Percentiles rank a stretch among this genome's conserved stretches.
Evolutionary conservation across 2,113 vertebrate genomes (phyloP).

Genomic region (Tauraco erythrolophus): DNA sequence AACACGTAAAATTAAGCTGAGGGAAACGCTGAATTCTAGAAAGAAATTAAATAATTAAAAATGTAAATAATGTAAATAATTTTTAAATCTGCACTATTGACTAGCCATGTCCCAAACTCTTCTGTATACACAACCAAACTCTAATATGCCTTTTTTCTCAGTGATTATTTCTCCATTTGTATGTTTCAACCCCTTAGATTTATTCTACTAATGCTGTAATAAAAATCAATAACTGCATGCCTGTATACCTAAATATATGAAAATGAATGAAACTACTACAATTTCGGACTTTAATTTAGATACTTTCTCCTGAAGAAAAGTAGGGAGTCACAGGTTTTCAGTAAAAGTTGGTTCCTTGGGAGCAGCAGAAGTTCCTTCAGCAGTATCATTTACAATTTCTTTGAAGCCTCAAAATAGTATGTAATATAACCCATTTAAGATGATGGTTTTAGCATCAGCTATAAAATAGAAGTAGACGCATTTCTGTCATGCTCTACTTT

Average conservation of each 20-base stretch:
- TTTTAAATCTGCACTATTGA: background rate
- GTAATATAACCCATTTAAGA: background rate
- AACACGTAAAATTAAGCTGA: background rate
- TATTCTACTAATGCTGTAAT: background rate
- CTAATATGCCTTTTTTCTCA: background rate
- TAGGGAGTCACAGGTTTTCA: background rate
- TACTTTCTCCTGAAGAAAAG: background rate
- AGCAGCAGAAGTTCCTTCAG: background rate
- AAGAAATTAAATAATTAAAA: background rate
- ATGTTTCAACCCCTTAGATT: background rate
- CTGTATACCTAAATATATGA: background rate
- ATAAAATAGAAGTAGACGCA: background rate
- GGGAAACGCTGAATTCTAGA: background rate
- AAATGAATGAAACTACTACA: background rate
- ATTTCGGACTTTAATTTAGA: background rate
- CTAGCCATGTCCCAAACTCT: background rate
- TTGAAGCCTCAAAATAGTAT: background rate
- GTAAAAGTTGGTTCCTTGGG: background rate
- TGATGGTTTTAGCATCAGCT: background rate
- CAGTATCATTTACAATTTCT: background rate
- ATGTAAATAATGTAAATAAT: background rate
- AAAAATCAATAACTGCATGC: background rate
- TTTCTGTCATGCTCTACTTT: background rate
- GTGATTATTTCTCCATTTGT: background rate
- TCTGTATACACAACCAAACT: background rate